Percentiles rank a stretch among this genome's conserved stretches.
phyloP scores from a whole-genome alignment of 2,113 vertebrate species.

The Phalacrocorax brasilianus region DNA sequence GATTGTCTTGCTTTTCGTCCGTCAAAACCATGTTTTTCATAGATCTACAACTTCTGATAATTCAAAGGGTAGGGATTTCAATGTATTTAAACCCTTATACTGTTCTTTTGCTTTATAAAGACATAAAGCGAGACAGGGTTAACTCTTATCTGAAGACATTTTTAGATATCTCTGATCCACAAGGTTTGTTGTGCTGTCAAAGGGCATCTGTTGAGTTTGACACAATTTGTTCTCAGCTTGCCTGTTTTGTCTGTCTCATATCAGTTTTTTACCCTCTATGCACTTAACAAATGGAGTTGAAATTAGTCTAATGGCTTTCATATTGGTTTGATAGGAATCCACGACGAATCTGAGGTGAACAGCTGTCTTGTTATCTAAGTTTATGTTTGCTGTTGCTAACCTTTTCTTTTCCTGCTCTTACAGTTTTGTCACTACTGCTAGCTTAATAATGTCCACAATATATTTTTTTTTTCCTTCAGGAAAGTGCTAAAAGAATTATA shows the following conservation, averaged over 20 bases:
- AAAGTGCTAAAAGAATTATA: constrained; percentile 76
- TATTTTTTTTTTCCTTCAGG: constrained; percentile 64
- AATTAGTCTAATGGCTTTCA: not conserved
- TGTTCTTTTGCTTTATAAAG: not conserved
- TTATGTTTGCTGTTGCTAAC: not conserved
- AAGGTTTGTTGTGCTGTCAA: not conserved
- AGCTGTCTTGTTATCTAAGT: not conserved
- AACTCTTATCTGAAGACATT: not conserved
- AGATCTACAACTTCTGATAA: not conserved
- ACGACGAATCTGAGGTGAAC: not conserved
- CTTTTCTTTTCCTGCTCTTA: not conserved
- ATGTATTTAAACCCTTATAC: accelerated
- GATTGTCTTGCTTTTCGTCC: not conserved
- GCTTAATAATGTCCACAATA: not conserved
- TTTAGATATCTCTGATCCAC: not conserved
- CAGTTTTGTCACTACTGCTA: not conserved
- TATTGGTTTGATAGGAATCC: not conserved
- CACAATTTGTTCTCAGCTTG: not conserved
- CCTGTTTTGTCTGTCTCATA: not conserved
- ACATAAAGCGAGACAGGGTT: not conserved
- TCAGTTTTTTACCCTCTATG: not conserved
- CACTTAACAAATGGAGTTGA: not conserved
- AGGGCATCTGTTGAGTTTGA: not conserved
- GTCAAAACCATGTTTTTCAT: not conserved
- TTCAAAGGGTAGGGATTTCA: not conserved